These are phyloP conservation scores for Upupa epops DNA, from an alignment of 2,113 vertebrate genomes.

Conservation along the genomic window DNA sequence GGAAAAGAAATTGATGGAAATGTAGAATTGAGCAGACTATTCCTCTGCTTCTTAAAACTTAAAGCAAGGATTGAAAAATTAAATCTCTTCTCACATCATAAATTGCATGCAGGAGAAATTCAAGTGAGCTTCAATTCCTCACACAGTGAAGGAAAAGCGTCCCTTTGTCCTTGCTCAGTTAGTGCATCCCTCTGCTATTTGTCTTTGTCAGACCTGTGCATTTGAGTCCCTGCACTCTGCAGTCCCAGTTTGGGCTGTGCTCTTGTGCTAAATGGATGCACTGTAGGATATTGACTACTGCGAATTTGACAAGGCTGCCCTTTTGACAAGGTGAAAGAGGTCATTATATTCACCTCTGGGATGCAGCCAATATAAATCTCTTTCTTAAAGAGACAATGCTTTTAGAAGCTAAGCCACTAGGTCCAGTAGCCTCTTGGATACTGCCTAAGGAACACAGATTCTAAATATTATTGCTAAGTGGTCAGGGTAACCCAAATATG, in stretches of 20 bases:
- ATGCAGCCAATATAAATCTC: slow-evolving; percentile 56
- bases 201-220: slow-evolving; percentile 85
- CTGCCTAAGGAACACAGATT: neutral
- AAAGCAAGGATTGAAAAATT: slow-evolving; percentile 66
- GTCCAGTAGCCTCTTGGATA: neutral
- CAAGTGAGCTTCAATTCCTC: slow-evolving; percentile 66
- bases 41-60: slow-evolving; percentile 48
- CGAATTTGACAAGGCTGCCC: slow-evolving; percentile 67
- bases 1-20: neutral
- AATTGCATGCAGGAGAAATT: slow-evolving; percentile 62
- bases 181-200: slow-evolving; percentile 79
- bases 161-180: slow-evolving; percentile 88
- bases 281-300: slow-evolving; percentile 73
- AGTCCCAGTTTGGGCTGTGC: slow-evolving; percentile 70
- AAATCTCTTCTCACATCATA: slow-evolving; percentile 64
- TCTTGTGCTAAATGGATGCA: slow-evolving; percentile 79
- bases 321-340: slow-evolving; percentile 77
- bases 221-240: slow-evolving; percentile 73
- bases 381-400: slow-evolving; percentile 44
- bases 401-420: slow-evolving; percentile 24
- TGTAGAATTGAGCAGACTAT: slow-evolving; percentile 57
- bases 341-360: slow-evolving; percentile 68
- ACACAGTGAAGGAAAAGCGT: slow-evolving; percentile 66
- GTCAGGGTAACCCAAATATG: slow-evolving; percentile 43
- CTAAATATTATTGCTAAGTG: slow-evolving; percentile 25